Evolutionary conservation across 2,888 invertebrate genomes (phyloP), one percentile per base, ranked within the genome.

Genomic region (Arrhopalites spinosus): DNA sequence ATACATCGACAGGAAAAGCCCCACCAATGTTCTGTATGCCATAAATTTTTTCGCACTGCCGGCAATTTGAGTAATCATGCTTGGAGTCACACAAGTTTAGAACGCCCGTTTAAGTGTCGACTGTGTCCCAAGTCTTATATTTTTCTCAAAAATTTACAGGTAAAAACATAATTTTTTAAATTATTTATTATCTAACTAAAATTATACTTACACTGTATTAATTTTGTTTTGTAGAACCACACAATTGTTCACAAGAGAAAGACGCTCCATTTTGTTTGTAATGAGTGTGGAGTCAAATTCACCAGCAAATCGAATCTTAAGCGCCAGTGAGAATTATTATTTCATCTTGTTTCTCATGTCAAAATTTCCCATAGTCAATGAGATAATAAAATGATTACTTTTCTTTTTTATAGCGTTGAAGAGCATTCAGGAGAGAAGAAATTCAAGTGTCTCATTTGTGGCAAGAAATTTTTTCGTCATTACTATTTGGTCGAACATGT

Each of bases 31-130:
- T 88, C 90, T 73, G 90, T 94, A 73, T 95, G 95, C 87, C 92
- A 90, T 84, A 94, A 94, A 85, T 88, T 90, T 43, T 95, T 95
- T 87, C 92, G 92, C 82, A 94, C 94, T 81, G 93, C 93, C 85
- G 95, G 94, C 93, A 95, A 95, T 87, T 88, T 95, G 71, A 93
- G 94, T 85, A 89, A 93, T 82, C 95, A 95, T 87, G 91, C 92
- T 81, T 94, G 94, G 94, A 93, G 93, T 70, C 95, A 95, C 86
- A 91, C 91, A 71, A 90, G 94, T 78, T 91, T 92, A 20, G 89
- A 92, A 36, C 94, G 94, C 84, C 95, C 95, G 0, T 94, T 89
- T 87, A 94, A 94, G 85, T 95, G 95, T 86, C 89, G 89, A 79
- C 89, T 91, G 82, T 95, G 95, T 86, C 92, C 92, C 83, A 91